Evolutionary conservation across 1,140 invertebrate genomes (phyloP), one percentile per base, ranked within the genome.

Genomic region (Drosophila suzukii): DNA sequence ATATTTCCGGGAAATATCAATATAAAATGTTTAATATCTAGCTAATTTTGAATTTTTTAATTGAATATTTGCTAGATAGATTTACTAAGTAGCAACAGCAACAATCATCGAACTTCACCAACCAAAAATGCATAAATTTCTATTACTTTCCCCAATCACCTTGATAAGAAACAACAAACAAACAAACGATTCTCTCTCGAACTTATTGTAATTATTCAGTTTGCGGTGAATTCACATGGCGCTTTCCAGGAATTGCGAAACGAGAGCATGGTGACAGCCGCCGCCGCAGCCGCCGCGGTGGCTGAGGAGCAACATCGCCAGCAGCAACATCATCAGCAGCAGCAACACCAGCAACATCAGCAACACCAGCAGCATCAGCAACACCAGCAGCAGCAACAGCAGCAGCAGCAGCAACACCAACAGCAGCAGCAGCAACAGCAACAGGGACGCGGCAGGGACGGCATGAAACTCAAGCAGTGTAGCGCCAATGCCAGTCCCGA

Each of bases 401-500:
- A 93, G 7, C 81, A 93, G 34, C 93, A 93, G 17, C 80, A 92
- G 44, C 76, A 81, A 0, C 78, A 93, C 58, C 93, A 92, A 49
- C 76, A 93, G 30, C 92, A 92, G 53, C 89, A 92, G 15, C 90
- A 92, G 56, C 75, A 92, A 93, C 95, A 83, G 93, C 95, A 90
- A 92, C 96, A 82, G 94, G 97, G 76, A 58, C 75, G 91, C 93
- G 95, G 62, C 93, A 95, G 82, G 93, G 96, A 93, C 95, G 81
- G 95, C 97, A 93, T 93, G 68, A 92, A 93, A 60, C 91, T 97
- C 77, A 98, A 98, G 93, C 98, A 98, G 91, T 97, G 98, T 93
- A 98, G 97, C 94, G 98, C 98, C 20, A 96, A 98, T 73, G 98
- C 98, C 44, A 98, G 98, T 60, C 96, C 97, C 12, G 98, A 98